Evolutionary conservation across 2,797 vertebrate species (phyloP), one percentile per base, ranked within the genome.

Genomic region (Oreonectes daqikongensis): DNA sequence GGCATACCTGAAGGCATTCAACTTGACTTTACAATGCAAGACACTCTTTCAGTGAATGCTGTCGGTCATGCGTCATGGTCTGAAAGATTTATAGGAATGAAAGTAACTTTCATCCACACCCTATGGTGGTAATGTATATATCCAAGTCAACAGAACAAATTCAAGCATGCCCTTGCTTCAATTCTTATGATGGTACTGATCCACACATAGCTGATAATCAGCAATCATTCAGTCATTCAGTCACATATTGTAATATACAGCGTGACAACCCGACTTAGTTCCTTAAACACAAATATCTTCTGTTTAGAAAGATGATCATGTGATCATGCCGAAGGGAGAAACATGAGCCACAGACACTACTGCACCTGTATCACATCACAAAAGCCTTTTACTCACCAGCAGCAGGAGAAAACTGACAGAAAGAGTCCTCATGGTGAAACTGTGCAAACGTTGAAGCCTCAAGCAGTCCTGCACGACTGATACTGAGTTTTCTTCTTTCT

Each of bases 341-440:
- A 35, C 30, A 11, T 32, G 59, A 60, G 6, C 12, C 22, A 52
- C 2, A 46, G 44, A 52, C 50, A n/a, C 48, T 6, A 52, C 50
- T 9, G n/a, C 22, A 57, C 4, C 24, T 15, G 53, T 26, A 26
- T 57, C 52, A 42, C 40, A 42, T 42, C 3, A 20, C 48, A 52
- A 1, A 52, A n/a, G 3, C 0, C 24, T 65, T 35, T n/a, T 30
- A 76, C 89, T 87, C 87, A 90, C 90, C 89, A 89, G 78, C 10
- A 80, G 22, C 4, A 84, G 2, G 28, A 88, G 57, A 64, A 87
- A 30, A 40, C 53, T 1, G 17, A 83, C 10, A 1, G n/a, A 7
- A 40, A 44, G 69, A 1, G 2, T 75, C 67, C 60, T 81, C 86
- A 88, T 89, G 0, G 28, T 83, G 11, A n/a, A 53, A 9, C 18